Conservation (phyloP, 2,888 invertebrate species). For the Oligia latruncula region DNA sequence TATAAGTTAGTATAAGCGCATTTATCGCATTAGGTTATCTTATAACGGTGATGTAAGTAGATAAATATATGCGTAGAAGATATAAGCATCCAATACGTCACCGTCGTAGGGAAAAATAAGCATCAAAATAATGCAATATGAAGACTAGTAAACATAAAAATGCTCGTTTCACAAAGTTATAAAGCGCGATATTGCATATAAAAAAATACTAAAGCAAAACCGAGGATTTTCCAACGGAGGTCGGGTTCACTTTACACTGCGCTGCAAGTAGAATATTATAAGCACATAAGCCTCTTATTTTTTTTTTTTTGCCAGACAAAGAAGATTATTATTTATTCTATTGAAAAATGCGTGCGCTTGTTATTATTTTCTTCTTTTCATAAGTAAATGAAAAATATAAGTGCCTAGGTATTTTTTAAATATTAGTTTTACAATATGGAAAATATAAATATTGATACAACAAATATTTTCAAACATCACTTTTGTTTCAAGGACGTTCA, state of each 20-base stretch:
- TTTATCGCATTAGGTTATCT: too few species aligned
- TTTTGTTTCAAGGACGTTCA: not conserved
- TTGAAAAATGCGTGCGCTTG: not conserved
- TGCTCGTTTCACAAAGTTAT: slow-evolving; percentile 54
- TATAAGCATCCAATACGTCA: not conserved
- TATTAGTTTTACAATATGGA: not conserved
- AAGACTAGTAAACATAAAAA: slow-evolving; percentile 51
- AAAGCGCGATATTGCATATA: slow-evolving; percentile 59
- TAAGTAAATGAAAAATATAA: slow-evolving; percentile 14
- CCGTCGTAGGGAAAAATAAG: slow-evolving; percentile 10
- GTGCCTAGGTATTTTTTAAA: not conserved
- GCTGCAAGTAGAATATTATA: slow-evolving; percentile 57
- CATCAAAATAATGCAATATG: slow-evolving; percentile 28
- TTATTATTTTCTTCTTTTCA: slow-evolving; percentile 15
- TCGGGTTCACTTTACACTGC: slow-evolving; percentile 50
- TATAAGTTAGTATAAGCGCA: too few species aligned
- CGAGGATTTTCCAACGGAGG: slow-evolving; percentile 46
- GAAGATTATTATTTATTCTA: slow-evolving; percentile 45
- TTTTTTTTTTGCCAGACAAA: slow-evolving; percentile 58
- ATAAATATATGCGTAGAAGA: not conserved
- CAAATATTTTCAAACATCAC: not conserved
- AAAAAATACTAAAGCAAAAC: slow-evolving; percentile 52
- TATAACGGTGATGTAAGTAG: too few species aligned
- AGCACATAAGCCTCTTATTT: slow-evolving; percentile 63
- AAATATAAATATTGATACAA: slow-evolving; percentile 4